Evolutionary conservation across 64 coral and sea anemone species (phyloP).

Genomic region (Cladopsammia gracilis): DNA sequence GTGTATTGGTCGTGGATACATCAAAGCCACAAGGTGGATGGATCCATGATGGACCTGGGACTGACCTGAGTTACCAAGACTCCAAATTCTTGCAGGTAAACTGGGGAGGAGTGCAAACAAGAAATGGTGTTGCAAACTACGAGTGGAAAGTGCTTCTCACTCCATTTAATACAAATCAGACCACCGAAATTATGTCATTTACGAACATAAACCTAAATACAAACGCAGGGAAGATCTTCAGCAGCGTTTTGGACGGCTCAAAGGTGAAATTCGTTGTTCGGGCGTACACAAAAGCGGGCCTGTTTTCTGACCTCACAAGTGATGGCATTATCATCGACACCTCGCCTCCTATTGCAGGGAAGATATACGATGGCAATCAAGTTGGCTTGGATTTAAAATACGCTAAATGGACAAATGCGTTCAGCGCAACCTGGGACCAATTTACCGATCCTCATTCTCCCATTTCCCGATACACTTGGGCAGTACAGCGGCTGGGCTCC

Average conservation of each 20-base stretch:
- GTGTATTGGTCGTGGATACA: constrained; percentile 49
- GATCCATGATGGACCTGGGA: constrained; percentile 68
- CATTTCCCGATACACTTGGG: constrained; percentile 79
- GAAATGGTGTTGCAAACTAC: constrained; percentile 75
- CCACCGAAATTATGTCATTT: constrained; percentile 54
- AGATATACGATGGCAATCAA: constrained; percentile 68
- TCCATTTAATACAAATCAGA: constrained; percentile 31
- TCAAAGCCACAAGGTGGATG: constrained; percentile 74
- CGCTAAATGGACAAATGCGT: constrained; percentile 87
- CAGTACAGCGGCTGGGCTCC: constrained; percentile 52
- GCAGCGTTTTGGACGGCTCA: constrained; percentile 52
- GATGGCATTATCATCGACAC: constrained; percentile 82
- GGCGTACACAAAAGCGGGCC: constrained; percentile 72
- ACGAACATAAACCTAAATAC: constrained; percentile 42
- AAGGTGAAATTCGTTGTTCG: constrained; percentile 45
- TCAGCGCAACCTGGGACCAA: constrained; percentile 70
- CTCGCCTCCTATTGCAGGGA: constrained; percentile 42
- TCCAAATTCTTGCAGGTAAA: constrained; percentile 58
- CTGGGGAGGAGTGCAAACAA: constrained; percentile 80
- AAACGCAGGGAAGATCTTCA: constrained; percentile 40
- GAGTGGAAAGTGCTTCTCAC: constrained; percentile 76
- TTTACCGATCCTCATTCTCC: constrained; percentile 89
- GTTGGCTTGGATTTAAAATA: constrained; percentile 49
- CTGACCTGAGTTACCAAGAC: constrained; percentile 41
- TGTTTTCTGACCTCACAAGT: constrained; percentile 76